Evolutionary conservation across 2,888 invertebrate genomes (phyloP).

Genomic region (Hydrotaea cyrtoneurina): DNA sequence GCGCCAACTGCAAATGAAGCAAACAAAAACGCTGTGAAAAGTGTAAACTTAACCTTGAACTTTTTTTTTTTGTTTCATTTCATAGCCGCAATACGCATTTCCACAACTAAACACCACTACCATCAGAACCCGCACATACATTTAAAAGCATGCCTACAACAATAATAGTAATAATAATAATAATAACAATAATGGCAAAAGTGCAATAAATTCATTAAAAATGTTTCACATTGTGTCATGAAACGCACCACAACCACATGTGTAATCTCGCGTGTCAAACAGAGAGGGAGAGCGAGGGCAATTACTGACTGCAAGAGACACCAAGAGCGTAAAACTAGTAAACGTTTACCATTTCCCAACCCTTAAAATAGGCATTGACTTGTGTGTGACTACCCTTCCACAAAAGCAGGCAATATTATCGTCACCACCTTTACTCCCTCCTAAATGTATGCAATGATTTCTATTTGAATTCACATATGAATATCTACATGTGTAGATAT

Average conservation of each 20-base stretch:
- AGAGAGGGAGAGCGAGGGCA: background rate
- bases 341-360: too few species aligned
- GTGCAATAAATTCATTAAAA: background rate
- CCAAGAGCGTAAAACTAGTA: background rate
- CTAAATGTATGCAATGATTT: slow-evolving; percentile 41
- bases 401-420: background rate
- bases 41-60: slow-evolving; percentile 56
- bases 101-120: slow-evolving; percentile 2
- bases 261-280: background rate
- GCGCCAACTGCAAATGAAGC: background rate
- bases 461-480: background rate
- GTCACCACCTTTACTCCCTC: background rate
- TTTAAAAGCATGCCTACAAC: background rate
- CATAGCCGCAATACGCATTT: slow-evolving; percentile 37
- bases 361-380: too few species aligned
- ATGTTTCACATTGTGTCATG: background rate
- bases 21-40: slow-evolving; percentile 24
- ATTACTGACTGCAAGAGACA: too few species aligned
- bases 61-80: slow-evolving; percentile 39
- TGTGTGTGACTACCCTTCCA: too few species aligned
- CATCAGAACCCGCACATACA: background rate
- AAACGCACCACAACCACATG: background rate
- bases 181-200: background rate
- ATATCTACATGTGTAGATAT: too few species aligned
- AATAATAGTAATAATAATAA: background rate